Base-by-base conservation (phyloP, 2,113 vertebrate species). In the Mixornis gularis region DNA sequence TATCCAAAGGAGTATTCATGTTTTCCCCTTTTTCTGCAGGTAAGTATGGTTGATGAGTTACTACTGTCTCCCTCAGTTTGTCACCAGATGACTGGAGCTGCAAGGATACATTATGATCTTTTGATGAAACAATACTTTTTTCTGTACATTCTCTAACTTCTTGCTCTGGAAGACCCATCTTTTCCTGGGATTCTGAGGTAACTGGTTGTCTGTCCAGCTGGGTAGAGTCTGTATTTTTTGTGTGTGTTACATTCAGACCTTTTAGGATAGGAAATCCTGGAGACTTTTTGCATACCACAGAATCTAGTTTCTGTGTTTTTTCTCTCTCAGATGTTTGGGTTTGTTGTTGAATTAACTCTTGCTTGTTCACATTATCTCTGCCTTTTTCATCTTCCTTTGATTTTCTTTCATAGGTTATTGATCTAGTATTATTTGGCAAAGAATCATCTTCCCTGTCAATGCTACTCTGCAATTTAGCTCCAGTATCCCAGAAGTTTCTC, bases 401-500 rank as follows among this genome's bases (percentile, higher is more conserved):
- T 89, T 94, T 89, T 89, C 58, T 73, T 81, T 58, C 77, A 77
- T 22, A 77, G 70, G 41, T 64, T 91, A 69, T 18, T 64, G 56
- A 83, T 24, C 26, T 87, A 59, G 38, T 56, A 36, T 66, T 94
- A 60, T 43, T 79, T 87, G 25, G 27, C n/a, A 49, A 85, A 83
- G 43, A 81, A 85, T 20, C 59, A 51, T 49, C 80, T 79, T 48
- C 92, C 53, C 30, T 70, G 62, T 85, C 80, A 27, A 40, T 44
- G 46, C 44, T 93, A 59, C 43, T 93, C 30, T 93, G 91, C 41
- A 96, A 79, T 53, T 97, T 96, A 30, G 91, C 60, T 70, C 97
- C 97, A 26, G 93, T 97, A 71, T 96, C 97, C 99, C 99, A 99
- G 95, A 99, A 99, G 12, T 98, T 98, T 59, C 96, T 98, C 85